Evolutionary conservation across 2,888 invertebrate species (phyloP).

Genomic region (Harpalus rubripes): DNA sequence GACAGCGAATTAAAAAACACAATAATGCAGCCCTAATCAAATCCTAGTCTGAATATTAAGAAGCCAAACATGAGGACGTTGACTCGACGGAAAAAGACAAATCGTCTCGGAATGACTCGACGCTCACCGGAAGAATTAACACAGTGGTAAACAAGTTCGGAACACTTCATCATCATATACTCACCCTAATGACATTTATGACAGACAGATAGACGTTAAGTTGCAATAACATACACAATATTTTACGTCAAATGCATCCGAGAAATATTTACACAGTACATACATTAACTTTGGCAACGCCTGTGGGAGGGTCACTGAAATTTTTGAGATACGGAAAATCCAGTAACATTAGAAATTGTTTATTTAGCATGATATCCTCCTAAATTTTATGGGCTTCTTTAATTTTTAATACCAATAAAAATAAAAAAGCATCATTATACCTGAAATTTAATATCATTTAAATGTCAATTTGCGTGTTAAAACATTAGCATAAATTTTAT

Average conservation of each 20-base stretch:
- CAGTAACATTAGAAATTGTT: too few species aligned
- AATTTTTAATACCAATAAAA: too few species aligned
- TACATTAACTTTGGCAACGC: too few species aligned
- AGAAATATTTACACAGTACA: too few species aligned
- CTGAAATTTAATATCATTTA: too few species aligned
- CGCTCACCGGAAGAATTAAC: constrained; percentile 59
- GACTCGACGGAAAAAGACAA: constrained; percentile 54
- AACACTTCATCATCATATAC: constrained; percentile 66
- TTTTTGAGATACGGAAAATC: too few species aligned
- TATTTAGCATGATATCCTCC: too few species aligned
- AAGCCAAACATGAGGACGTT: constrained; percentile 38
- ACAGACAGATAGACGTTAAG: constrained; percentile 55
- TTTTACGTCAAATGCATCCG: background rate
- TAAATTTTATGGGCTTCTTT: too few species aligned
- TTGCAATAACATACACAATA: constrained; percentile 48
- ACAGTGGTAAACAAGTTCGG: constrained; percentile 64
- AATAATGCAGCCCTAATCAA: constrained; percentile 36
- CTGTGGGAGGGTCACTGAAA: too few species aligned
- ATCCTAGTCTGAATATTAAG: constrained; percentile 31
- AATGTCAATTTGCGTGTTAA: too few species aligned
- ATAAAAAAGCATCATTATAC: too few species aligned
- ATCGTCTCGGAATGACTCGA: constrained; percentile 53
- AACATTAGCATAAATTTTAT: too few species aligned
- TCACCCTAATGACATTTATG: constrained; percentile 63
- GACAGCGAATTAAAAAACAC: constrained; percentile 15